phyloP scores from a whole-genome alignment of 2,888 invertebrate genomes.

The Hoplodrina blanda region DNA sequence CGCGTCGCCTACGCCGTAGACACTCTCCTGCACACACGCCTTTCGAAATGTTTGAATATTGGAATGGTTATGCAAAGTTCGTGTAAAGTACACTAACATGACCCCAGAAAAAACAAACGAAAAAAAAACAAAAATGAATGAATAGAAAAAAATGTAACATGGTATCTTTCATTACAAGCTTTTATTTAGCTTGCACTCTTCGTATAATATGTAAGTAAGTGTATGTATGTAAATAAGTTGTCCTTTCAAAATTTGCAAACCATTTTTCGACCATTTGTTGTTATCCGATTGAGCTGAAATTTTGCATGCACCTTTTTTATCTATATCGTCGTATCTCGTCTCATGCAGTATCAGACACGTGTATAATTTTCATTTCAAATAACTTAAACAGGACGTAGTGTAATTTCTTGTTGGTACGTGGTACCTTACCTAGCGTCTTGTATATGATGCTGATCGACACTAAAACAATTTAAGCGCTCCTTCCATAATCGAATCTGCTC shows the following conservation, averaged over 20 bases:
- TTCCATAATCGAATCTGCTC: conserved; percentile 80
- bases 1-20: neutral
- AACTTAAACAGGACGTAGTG: conserved; percentile 14
- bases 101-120: neutral
- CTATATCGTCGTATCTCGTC: no score
- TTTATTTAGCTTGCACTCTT: no score
- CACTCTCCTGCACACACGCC: neutral
- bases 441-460: conserved; percentile 74
- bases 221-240: no score
- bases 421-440: conserved; percentile 49
- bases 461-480: conserved; percentile 86
- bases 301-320: no score
- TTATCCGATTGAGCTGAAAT: no score
- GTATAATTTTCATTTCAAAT: neutral
- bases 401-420: conserved; percentile 19
- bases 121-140: neutral
- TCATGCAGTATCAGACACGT: neutral
- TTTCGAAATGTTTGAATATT: no score
- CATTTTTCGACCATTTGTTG: no score
- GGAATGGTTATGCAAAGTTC: no score
- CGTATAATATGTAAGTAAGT: no score
- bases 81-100: no score
- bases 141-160: neutral
- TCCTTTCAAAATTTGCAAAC: no score
- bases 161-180: no score